Evolutionary conservation across 2,888 invertebrate genomes (phyloP).

Genomic region (Carcina quercana): DNA sequence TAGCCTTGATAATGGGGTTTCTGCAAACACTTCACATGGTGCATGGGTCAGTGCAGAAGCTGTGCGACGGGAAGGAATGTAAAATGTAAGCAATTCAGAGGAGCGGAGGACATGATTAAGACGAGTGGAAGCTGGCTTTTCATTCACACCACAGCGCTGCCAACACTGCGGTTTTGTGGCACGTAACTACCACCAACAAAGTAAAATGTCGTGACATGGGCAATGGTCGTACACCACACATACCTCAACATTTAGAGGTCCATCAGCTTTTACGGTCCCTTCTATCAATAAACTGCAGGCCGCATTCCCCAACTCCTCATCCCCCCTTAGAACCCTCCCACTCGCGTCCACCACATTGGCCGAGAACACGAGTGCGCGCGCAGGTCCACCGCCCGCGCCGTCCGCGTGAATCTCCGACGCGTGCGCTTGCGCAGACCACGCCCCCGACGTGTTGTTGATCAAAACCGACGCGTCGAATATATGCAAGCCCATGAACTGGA

Average conservation of each 20-base stretch:
- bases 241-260: constrained; percentile 90
- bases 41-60: too few relatives aligned
- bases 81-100: too few relatives aligned
- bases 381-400: constrained; percentile 81
- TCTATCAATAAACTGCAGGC: constrained; percentile 84
- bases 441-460: constrained; percentile 48
- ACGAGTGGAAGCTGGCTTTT: too few relatives aligned
- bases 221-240: too few relatives aligned
- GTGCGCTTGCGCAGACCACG: constrained; percentile 81
- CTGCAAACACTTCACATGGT: too few relatives aligned
- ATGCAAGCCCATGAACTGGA: constrained; percentile 89
- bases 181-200: too few relatives aligned
- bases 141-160: too few relatives aligned
- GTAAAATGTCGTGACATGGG: too few relatives aligned
- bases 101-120: too few relatives aligned
- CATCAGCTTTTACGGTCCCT: constrained; percentile 85
- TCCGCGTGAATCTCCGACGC: constrained; percentile 83
- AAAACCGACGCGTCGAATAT: constrained; percentile 80
- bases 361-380: constrained; percentile 79
- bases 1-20: too few relatives aligned
- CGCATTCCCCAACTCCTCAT: constrained; percentile 79
- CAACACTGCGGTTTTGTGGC: too few relatives aligned
- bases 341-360: constrained; percentile 80
- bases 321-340: constrained; percentile 66
- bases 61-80: too few relatives aligned